Evolutionary conservation across 2,797 vertebrate genomes (phyloP), one percentile per base, ranked within the genome.

Genomic region (Poecilia picta): DNA sequence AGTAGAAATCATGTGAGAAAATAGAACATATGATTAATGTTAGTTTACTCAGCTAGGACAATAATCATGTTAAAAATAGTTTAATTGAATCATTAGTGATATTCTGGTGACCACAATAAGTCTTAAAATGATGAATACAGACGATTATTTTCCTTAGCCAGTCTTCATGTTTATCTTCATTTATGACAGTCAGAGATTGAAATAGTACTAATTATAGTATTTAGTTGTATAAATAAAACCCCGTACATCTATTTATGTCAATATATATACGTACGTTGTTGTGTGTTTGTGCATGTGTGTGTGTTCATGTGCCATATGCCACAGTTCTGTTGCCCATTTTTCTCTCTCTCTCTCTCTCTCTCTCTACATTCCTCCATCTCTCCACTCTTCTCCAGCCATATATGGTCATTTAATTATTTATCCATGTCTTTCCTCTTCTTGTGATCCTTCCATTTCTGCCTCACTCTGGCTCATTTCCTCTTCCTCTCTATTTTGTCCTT

Each of bases 401-500:
- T 80, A 75, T 43, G 73, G 62, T 84, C 79, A 90, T 92, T 94
- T 85, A 90, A 94, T 94, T 90, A 94, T 94, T 91, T 82, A 94
- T 92, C 84, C 46, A 46, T 64, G 62, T 82, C 81, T 66, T 81
- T 81, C 72, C 55, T 72, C 49, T 72, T 76, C 33, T 79, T 62
- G 76, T 72, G 28, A 45, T 25, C 16, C 33, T 31, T 79, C 57
- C 53, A 75, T 83, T 28, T 8, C 53, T 72, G 20, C 55, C 75
- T 86, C 76, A 2, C 79, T 28, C 77, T 81, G 75, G 39, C 82
- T 79, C 41, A 1, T 73, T 79, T 76, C 15, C 51, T 73, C 84
- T 87, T 79, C 2, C 82, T 78, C 71, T 79, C 72, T 64, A 62
- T 80, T 76, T 77, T 4, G 10, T 76, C 73, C 79, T 78, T 83